Percentiles rank a stretch among this genome's conserved stretches.
Evolutionary conservation across 2,888 invertebrate species (phyloP).

Genomic region (Drosophila bunnanda): DNA sequence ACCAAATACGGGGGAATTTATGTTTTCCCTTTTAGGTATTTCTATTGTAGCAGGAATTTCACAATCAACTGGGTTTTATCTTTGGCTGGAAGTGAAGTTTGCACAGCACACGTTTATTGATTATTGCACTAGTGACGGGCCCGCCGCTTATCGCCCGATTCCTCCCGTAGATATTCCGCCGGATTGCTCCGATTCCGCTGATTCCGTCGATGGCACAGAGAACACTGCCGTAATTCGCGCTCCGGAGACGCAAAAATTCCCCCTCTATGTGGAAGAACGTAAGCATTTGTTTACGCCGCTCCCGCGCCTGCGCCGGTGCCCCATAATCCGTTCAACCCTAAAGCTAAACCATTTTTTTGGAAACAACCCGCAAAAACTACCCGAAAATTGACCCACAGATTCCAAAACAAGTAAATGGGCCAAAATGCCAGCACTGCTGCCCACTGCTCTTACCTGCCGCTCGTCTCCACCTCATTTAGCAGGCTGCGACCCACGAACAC

Average conservation of each 20-base stretch:
- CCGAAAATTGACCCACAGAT: slow-evolving; percentile 27
- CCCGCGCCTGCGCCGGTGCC: slow-evolving; percentile 56
- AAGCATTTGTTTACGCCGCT: slow-evolving; percentile 75
- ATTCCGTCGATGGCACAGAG: slow-evolving; percentile 63
- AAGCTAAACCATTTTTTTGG: slow-evolving; percentile 3
- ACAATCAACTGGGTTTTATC: slow-evolving; percentile 61
- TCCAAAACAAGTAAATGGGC: slow-evolving; percentile 25
- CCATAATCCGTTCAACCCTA: slow-evolving; percentile 1
- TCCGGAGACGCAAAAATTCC: slow-evolving; percentile 21
- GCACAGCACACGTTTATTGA: slow-evolving; percentile 69
- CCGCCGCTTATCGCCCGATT: slow-evolving; percentile 58
- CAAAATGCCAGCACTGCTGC: slow-evolving; percentile 18
- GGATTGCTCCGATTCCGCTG: slow-evolving; percentile 30
- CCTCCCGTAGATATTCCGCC: slow-evolving; percentile 40
- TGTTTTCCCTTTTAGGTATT: slow-evolving; percentile 2
- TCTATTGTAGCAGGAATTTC: slow-evolving; percentile 53
- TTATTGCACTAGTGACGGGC: slow-evolving; percentile 59
- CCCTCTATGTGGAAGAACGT: slow-evolving; percentile 37
- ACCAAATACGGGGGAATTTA: neutral
- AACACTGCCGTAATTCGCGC: slow-evolving; percentile 66
- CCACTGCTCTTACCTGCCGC: slow-evolving; percentile 49
- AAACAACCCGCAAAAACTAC: slow-evolving; percentile 21
- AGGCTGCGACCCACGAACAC: slow-evolving; percentile 19
- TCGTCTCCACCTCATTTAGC: slow-evolving; percentile 41
- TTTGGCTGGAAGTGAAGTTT: slow-evolving; percentile 26